Evolutionary conservation across 2,888 invertebrate genomes (phyloP).

Genomic region (Heliothis peltigera): DNA sequence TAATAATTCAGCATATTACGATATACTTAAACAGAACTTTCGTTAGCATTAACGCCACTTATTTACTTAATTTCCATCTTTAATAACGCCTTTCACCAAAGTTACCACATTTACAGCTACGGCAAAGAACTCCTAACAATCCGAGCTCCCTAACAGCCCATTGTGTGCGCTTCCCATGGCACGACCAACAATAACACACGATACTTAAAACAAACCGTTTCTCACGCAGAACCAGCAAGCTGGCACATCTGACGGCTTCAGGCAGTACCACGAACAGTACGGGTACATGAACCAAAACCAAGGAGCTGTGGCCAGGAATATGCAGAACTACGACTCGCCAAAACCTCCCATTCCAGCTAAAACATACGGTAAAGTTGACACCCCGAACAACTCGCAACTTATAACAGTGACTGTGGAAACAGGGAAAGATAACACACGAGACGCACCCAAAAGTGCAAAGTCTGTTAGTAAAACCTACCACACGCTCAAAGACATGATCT

Average conservation of each 20-base stretch:
- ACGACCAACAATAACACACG: constrained; percentile 66
- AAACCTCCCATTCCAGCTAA: constrained; percentile 88
- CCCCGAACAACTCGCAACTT: constrained; percentile 85
- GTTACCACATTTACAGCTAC: constrained; percentile 68
- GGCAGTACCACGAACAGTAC: constrained; percentile 89
- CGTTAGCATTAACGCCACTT: constrained; percentile 36
- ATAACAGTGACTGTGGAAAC: constrained; percentile 91
- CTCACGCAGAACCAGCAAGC: constrained; percentile 87
- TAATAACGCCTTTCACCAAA: constrained; percentile 68
- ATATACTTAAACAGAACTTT: constrained; percentile 38
- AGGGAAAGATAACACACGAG: constrained; percentile 89
- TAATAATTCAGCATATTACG: too few relatives aligned
- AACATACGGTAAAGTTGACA: constrained; percentile 82
- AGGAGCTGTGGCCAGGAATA: constrained; percentile 77
- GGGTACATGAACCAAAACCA: constrained; percentile 85
- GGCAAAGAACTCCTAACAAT: constrained; percentile 64
- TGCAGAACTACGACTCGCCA: constrained; percentile 85
- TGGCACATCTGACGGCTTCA: constrained; percentile 85
- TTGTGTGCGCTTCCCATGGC: constrained; percentile 76
- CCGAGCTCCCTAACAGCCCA: constrained; percentile 70
- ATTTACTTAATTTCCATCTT: constrained; percentile 56
- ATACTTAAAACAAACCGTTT: constrained; percentile 60
- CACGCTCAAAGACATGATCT: constrained; percentile 95
- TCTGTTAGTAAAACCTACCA: constrained; percentile 95
- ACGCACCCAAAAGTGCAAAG: constrained; percentile 90